Percentiles rank a stretch among this genome's conserved stretches.
These are phyloP conservation scores for Sebastes itinus DNA, from an alignment of 2,797 vertebrate species.

Conservation along the genomic window DNA sequence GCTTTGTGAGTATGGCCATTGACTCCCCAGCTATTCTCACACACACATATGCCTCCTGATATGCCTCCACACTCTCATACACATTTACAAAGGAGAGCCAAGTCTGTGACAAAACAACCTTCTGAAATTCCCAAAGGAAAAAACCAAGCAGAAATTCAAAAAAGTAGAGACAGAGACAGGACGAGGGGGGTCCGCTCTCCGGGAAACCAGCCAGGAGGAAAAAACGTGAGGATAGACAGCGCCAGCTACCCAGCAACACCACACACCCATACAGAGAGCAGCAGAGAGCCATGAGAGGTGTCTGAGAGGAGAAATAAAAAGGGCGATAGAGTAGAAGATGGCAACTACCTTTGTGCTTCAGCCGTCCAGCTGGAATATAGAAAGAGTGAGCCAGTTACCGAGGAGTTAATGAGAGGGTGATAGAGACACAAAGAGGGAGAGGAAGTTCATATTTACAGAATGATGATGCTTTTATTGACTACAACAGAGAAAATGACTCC, in stretches of 20 bases:
- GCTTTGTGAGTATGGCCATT: slow-evolving; percentile 69
- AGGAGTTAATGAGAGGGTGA: slow-evolving; percentile 54
- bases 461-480: slow-evolving; percentile 43
- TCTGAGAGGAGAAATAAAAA: slow-evolving; percentile 46
- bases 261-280: slow-evolving; percentile 69
- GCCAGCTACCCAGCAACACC: slow-evolving; percentile 60
- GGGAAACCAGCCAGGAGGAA: slow-evolving; percentile 47
- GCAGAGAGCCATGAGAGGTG: slow-evolving; percentile 52
- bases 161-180: slow-evolving; percentile 42
- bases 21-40: slow-evolving; percentile 37
- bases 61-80: neutral
- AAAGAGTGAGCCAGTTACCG: slow-evolving; percentile 73
- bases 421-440: slow-evolving; percentile 37
- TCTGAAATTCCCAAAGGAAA: slow-evolving; percentile 48
- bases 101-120: slow-evolving; percentile 47
- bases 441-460: slow-evolving; percentile 51
- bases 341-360: slow-evolving; percentile 84
- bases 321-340: slow-evolving; percentile 69
- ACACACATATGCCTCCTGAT: slow-evolving; percentile 19
- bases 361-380: slow-evolving; percentile 84
- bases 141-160: slow-evolving; percentile 50
- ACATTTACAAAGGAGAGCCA: slow-evolving; percentile 37
- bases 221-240: slow-evolving; percentile 55
- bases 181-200: slow-evolving; percentile 20
- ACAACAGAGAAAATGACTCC: slow-evolving; percentile 18